These are phyloP conservation scores for Autographa pulchrina DNA, from an alignment of 2,888 invertebrate species.

Conservation along the genomic window DNA sequence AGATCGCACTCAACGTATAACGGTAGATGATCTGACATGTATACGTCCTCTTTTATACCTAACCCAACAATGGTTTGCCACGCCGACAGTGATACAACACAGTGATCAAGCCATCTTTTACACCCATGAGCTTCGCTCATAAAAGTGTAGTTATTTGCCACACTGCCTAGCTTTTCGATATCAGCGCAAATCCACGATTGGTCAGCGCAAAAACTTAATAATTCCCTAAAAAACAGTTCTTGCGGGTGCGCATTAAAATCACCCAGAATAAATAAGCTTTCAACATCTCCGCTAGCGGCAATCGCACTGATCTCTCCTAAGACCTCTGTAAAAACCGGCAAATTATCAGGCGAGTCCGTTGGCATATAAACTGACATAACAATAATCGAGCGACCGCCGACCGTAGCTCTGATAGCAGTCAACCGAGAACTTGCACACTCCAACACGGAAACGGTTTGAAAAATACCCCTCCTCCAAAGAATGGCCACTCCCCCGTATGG, in stretches of 20 bases:
- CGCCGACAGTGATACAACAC: not conserved
- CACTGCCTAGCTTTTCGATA: not conserved
- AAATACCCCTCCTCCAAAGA: conserved; percentile 7
- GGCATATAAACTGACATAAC: conserved; percentile 12
- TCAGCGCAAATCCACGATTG: not conserved
- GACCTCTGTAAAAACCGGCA: conserved; percentile 1
- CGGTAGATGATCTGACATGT: conserved; percentile 7
- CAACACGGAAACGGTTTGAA: not conserved
- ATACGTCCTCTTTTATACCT: not conserved
- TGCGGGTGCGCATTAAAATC: conserved; percentile 9
- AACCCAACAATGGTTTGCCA: not conserved
- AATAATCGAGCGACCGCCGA: not conserved
- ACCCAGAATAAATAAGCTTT: not conserved
- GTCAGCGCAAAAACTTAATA: not conserved
- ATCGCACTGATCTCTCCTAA: not conserved
- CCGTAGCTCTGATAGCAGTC: not conserved
- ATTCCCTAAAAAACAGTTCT: not conserved
- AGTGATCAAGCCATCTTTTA: conserved; percentile 12
- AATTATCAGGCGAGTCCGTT: not conserved
- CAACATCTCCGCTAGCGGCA: not conserved
- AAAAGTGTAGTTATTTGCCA: not conserved
- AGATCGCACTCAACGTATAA: not conserved
- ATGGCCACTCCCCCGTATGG: conserved; percentile 11
- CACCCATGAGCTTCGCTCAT: conserved; percentile 7
- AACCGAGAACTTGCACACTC: not conserved